phyloP scores from a whole-genome alignment of 2,888 invertebrate species.

The Eupeodes luniger region DNA sequence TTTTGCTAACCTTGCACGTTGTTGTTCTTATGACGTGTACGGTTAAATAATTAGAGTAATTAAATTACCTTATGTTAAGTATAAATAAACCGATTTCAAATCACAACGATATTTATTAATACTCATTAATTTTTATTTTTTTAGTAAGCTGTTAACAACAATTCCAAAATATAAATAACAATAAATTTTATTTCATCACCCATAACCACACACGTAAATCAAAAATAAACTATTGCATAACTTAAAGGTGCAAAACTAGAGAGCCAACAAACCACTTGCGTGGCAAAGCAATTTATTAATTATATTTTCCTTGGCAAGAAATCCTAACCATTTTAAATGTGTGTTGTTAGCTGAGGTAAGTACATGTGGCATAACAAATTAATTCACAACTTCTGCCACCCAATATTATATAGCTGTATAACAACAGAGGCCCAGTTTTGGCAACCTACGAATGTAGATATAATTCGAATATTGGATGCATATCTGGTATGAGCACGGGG shows the following conservation, averaged over 20 bases:
- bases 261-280: slow-evolving; percentile 28
- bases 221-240: slow-evolving; percentile 51
- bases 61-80: too few species aligned
- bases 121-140: not conserved
- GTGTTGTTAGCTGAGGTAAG: slow-evolving; percentile 55
- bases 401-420: too few species aligned
- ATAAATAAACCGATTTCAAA: not conserved
- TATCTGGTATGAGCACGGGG: not conserved
- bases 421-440: not conserved
- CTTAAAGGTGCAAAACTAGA: slow-evolving; percentile 3
- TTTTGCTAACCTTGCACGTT: too few species aligned
- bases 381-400: slow-evolving; percentile 33
- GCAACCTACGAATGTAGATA: not conserved
- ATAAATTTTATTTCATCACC: slow-evolving; percentile 32
- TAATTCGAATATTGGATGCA: not conserved
- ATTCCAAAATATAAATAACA: slow-evolving; percentile 23
- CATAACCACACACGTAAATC: not conserved
- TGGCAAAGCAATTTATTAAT: slow-evolving; percentile 62
- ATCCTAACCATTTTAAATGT: slow-evolving; percentile 47
- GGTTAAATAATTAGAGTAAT: too few species aligned
- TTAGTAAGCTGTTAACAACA: not conserved
- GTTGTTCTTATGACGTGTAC: too few species aligned
- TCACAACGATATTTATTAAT: not conserved
- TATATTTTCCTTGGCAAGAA: slow-evolving; percentile 38
- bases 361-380: slow-evolving; percentile 65